Conservation (phyloP, 2,888 invertebrate genomes). For the Schizotus pectinicornis region DNA sequence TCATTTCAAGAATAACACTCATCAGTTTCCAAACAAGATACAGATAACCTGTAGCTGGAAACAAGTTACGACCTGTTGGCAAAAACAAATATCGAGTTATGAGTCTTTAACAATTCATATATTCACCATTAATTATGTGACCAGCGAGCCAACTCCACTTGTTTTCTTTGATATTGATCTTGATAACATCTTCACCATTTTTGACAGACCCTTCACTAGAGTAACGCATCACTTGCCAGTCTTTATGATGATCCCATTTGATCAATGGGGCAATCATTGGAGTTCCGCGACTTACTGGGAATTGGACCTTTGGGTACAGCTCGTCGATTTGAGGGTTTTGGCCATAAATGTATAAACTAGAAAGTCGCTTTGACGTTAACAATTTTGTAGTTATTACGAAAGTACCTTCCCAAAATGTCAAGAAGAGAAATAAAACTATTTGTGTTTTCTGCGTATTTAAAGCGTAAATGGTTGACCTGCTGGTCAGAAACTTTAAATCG, state of each 20-base stretch:
- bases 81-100: not conserved
- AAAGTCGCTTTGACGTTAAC: conserved; percentile 27
- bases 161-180: conserved; percentile 68
- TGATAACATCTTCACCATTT: conserved; percentile 68
- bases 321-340: conserved; percentile 75
- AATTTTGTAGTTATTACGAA: not conserved
- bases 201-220: conserved; percentile 46
- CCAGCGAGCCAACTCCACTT: conserved; percentile 76
- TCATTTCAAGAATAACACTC: conserved; percentile 71
- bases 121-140: conserved; percentile 81
- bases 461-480: not conserved
- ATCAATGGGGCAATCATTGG: conserved; percentile 69
- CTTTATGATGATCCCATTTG: conserved; percentile 86
- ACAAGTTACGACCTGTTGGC: conserved; percentile 69
- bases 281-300: conserved; percentile 77
- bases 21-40: conserved; percentile 80
- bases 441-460: not conserved
- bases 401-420: conserved; percentile 9
- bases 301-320: conserved; percentile 76
- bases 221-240: conserved; percentile 69
- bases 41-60: conserved; percentile 87
- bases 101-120: conserved; percentile 37
- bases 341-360: conserved; percentile 78
- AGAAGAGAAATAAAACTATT: not conserved
- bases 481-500: not conserved